Evolutionary conservation across 1,140 invertebrate species (phyloP).

Genomic region (Papilio polytes): DNA sequence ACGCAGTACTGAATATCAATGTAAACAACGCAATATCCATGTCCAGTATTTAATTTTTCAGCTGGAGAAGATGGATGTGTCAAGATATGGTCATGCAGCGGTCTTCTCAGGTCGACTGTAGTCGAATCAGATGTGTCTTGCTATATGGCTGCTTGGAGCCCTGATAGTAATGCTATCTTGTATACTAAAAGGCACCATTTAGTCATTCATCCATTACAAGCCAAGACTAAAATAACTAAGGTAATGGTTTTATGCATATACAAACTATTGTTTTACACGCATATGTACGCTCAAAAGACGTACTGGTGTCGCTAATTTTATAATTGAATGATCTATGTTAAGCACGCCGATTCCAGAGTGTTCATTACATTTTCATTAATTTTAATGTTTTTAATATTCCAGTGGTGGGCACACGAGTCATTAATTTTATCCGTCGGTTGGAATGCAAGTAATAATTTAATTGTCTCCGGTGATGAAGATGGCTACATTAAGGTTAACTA

Average conservation of each 20-base stretch:
- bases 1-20: not conserved
- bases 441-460: slow-evolving; percentile 94
- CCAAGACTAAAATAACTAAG: slow-evolving; percentile 93
- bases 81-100: slow-evolving; percentile 98
- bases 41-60: slow-evolving; percentile 62
- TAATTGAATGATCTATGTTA: not conserved
- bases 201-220: slow-evolving; percentile 95
- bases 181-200: slow-evolving; percentile 93
- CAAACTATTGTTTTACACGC: too few species aligned
- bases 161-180: slow-evolving; percentile 92
- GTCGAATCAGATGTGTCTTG: slow-evolving; percentile 92
- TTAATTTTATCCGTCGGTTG: slow-evolving; percentile 94
- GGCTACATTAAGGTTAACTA: slow-evolving; percentile 92
- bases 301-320: not conserved
- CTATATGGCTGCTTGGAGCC: slow-evolving; percentile 94
- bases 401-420: slow-evolving; percentile 99
- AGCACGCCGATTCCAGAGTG: not conserved
- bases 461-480: slow-evolving; percentile 98
- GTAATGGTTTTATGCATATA: slow-evolving; percentile 77
- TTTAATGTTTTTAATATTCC: slow-evolving; percentile 43
- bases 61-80: slow-evolving; percentile 98
- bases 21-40: not conserved
- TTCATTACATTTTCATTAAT: not conserved
- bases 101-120: slow-evolving; percentile 96
- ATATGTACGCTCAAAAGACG: too few species aligned